Evolutionary conservation across 2,888 invertebrate species (phyloP), one percentile per base, ranked within the genome.

Genomic region (Aplocera efformata): DNA sequence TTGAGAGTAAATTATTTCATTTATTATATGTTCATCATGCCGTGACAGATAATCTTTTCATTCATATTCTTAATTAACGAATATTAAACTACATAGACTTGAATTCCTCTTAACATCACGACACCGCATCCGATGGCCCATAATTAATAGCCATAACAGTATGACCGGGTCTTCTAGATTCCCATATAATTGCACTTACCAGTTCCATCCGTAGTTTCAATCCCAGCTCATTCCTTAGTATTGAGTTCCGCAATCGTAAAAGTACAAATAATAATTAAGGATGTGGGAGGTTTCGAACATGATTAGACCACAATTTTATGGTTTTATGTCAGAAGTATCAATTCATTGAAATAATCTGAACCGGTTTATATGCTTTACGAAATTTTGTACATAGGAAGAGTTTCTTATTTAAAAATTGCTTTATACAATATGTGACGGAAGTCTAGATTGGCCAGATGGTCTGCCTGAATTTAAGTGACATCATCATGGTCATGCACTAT

Each of bases 111-210:
- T n/a, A n/a, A n/a, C n/a, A 30, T 42, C 13, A 22, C 42, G 46
- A 38, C 42, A 39, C 42, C 42, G 48, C 58, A 61, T 58, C 59
- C 59, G 63, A 59, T 61, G 43, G 58, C 64, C 61, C 50, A 60
- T 73, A 72, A 80, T 79, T 75, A 78, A 78, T 70, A 66, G 67
- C 65, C 63, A 67, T 67, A 72, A 67, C 71, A 60, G 64, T 67
- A 60, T 78, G 72, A 76, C 75, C 73, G 61, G 71, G 67, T 73
- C 76, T 63, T 77, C 72, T 78, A 72, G 71, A 78, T 80, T 72
- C 77, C 67, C 62, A 56, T 69, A 61, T 75, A 77, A 79, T 77
- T 75, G 74, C 75, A 17, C 2, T 5, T 17, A 76, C 70, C 74
- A 60, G 70, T 76, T 70, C 61, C 68, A 71, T 71, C 66, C 50